Percentiles rank a stretch among this genome's conserved stretches.
Evolutionary conservation across 2,797 vertebrate species (phyloP).

Genomic region (Lateolabrax maculatus): DNA sequence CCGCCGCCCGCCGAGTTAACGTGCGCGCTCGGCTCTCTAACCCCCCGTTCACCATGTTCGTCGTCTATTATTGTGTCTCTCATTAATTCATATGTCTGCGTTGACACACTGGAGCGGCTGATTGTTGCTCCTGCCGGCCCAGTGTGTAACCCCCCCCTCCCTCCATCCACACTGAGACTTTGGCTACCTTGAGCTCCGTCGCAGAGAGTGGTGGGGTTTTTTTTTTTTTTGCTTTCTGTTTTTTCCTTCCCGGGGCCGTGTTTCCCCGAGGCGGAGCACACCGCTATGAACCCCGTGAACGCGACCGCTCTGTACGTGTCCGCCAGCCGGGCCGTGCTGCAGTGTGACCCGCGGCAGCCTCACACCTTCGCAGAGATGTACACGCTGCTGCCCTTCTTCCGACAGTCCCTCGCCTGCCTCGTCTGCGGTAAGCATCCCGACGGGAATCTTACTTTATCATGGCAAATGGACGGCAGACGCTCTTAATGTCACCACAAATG

Average conservation of each 20-base stretch:
- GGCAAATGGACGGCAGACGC: neutral
- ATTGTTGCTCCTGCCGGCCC: slow-evolving; percentile 40
- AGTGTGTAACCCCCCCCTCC: slow-evolving; percentile 24
- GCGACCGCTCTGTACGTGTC: slow-evolving; percentile 96
- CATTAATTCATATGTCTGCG: slow-evolving; percentile 55
- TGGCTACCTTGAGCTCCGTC: slow-evolving; percentile 36
- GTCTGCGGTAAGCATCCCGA: slow-evolving; percentile 88
- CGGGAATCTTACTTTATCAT: neutral
- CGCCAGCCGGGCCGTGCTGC: slow-evolving; percentile 95
- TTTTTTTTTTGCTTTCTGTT: slow-evolving; percentile 27
- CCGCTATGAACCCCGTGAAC: slow-evolving; percentile 97
- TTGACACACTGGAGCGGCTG: slow-evolving; percentile 43
- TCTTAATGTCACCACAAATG: neutral
- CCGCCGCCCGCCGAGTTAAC: slow-evolving; percentile 69
- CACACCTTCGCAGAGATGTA: slow-evolving; percentile 93
- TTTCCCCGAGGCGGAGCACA: slow-evolving; percentile 73
- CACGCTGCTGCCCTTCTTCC: slow-evolving; percentile 94
- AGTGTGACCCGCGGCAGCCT: slow-evolving; percentile 93
- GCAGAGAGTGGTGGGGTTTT: slow-evolving; percentile 53
- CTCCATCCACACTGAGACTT: slow-evolving; percentile 30
- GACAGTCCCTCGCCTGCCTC: slow-evolving; percentile 94
- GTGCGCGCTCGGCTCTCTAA: too few species aligned
- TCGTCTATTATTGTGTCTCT: slow-evolving; percentile 45
- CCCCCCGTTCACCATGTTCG: slow-evolving; percentile 63
- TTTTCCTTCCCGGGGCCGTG: slow-evolving; percentile 76